A percentile compares a stretch with the other conserved stretches of the same genome.
Conservation (phyloP, 2,113 vertebrate species). For the Colius striatus region DNA sequence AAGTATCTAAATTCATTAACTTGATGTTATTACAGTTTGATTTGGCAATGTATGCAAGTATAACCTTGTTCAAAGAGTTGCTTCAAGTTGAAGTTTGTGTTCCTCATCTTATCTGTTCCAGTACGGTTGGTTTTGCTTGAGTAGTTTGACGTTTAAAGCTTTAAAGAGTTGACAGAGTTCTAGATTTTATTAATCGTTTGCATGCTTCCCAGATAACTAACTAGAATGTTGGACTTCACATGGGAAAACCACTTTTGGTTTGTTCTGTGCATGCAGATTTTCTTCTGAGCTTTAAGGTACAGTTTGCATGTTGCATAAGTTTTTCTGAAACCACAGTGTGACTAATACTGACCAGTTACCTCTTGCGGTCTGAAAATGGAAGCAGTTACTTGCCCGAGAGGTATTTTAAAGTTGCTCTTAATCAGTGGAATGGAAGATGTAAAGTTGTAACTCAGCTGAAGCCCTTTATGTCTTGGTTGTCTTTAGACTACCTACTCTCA, state of each 20-base stretch:
- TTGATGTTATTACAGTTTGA: background rate
- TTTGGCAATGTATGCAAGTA: background rate
- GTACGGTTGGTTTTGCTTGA: background rate
- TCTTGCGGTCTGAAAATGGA: slow-evolving; percentile 50
- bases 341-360: slow-evolving; percentile 31
- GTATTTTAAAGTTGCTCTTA: slow-evolving; percentile 75
- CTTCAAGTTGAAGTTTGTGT: slow-evolving; percentile 20
- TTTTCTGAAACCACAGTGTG: slow-evolving; percentile 27
- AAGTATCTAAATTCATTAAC: background rate
- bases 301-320: slow-evolving; percentile 53
- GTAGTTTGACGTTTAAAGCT: background rate
- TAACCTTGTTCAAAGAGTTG: background rate
- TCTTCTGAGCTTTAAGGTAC: slow-evolving; percentile 53
- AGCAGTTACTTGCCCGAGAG: slow-evolving; percentile 67
- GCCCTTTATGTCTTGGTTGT: slow-evolving; percentile 62
- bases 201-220: background rate
- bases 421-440: slow-evolving; percentile 74
- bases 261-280: slow-evolving; percentile 64
- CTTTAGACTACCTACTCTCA: slow-evolving; percentile 71
- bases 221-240: background rate
- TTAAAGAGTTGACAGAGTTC: background rate
- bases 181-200: background rate
- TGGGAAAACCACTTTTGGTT: background rate
- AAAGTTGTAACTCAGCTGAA: slow-evolving; percentile 57
- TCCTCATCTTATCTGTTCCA: background rate